Evolutionary conservation across 2,113 vertebrate genomes (phyloP).

Genomic region (Colinus virginianus): DNA sequence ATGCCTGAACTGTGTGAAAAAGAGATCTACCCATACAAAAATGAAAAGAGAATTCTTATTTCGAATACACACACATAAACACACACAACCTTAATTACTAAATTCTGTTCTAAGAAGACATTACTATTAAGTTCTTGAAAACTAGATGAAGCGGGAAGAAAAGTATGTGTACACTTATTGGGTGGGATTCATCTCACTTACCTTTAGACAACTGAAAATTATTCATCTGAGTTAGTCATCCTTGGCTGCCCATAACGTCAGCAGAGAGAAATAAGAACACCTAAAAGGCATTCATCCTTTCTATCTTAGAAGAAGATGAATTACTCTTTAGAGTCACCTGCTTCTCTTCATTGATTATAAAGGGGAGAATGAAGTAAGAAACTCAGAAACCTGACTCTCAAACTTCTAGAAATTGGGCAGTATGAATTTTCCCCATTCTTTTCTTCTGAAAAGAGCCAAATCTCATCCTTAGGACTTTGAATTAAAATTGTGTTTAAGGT

Average conservation of each 20-base stretch:
- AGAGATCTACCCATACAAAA: not conserved
- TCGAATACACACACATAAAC: not conserved
- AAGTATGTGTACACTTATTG: not conserved
- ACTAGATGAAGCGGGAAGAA: not conserved
- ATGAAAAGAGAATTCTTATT: not conserved
- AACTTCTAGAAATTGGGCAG: not conserved
- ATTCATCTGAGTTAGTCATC: constrained; percentile 43
- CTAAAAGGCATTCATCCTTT: constrained; percentile 33
- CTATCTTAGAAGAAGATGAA: not conserved
- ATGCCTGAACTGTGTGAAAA: not conserved
- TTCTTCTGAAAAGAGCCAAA: not conserved
- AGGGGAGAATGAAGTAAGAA: constrained; percentile 9
- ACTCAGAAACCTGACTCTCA: not conserved
- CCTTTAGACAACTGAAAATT: constrained; percentile 35
- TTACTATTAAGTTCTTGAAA: not conserved
- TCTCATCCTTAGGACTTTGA: not conserved
- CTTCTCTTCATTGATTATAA: constrained; percentile 30
- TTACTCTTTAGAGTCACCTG: constrained; percentile 15
- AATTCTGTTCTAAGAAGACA: not conserved
- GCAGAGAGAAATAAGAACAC: constrained; percentile 23
- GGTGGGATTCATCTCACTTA: constrained; percentile 45
- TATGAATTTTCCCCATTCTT: not conserved
- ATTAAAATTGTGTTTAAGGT: not conserved
- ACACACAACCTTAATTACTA: not conserved
- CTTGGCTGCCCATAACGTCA: constrained; percentile 5